Conservation (phyloP, 2,113 vertebrate genomes). For the Scalopus aquaticus region DNA sequence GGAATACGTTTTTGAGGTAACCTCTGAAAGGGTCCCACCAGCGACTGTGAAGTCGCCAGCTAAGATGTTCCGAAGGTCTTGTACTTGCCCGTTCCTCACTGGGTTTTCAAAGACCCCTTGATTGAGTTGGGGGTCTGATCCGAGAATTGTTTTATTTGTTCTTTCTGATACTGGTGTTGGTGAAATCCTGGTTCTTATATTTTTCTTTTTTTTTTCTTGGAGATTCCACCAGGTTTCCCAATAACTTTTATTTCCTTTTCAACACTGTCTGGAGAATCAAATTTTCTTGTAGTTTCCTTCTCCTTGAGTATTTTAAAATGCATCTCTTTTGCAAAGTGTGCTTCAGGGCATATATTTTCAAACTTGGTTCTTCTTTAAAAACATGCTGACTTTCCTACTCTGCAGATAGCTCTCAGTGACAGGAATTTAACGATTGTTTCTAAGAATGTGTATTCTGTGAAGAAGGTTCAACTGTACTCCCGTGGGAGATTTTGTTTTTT, state of each 20-base stretch:
- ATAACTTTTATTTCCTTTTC: slow-evolving; percentile 85
- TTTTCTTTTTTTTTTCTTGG: slow-evolving; percentile 42
- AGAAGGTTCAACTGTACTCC: rapidly evolving
- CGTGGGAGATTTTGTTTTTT: rapidly evolving
- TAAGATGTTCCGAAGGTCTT: too few relatives aligned
- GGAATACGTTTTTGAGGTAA: too few relatives aligned
- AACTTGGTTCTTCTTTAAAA: slow-evolving; percentile 76
- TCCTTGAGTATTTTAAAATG: neutral
- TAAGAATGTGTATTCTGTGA: neutral
- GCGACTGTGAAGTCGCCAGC: too few relatives aligned
- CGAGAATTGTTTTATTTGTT: rapidly evolving
- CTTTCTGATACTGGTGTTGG: neutral
- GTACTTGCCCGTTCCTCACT: too few relatives aligned
- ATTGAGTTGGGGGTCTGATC: neutral
- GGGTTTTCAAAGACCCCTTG: too few relatives aligned
- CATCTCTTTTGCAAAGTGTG: neutral
- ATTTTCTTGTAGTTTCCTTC: neutral
- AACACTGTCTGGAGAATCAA: slow-evolving; percentile 82
- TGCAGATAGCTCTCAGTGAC: slow-evolving; percentile 8
- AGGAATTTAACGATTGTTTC: neutral
- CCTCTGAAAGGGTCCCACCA: too few relatives aligned
- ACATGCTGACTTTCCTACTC: slow-evolving; percentile 66
- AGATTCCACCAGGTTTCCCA: slow-evolving; percentile 79
- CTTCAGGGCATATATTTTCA: rapidly evolving
- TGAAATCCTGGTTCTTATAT: rapidly evolving